Conservation (phyloP, 2,797 vertebrate species). For the Streptopelia turtur region DNA sequence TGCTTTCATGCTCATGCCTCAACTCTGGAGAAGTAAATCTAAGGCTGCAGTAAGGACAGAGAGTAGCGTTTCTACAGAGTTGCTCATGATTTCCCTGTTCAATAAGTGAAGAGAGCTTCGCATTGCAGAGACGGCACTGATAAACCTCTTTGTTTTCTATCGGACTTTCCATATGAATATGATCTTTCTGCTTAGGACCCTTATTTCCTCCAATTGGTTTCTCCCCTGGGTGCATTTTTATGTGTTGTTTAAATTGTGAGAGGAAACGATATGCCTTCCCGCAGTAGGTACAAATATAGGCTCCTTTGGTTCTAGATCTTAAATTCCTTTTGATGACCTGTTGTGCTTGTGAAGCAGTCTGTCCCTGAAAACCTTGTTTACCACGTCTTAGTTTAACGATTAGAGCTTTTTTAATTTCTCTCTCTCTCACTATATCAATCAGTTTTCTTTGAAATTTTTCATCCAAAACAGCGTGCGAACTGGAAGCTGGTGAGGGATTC, state of each 20-base stretch:
- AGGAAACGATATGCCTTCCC: conserved; percentile 94
- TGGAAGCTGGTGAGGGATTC: conserved; percentile 94
- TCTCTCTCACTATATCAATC: conserved; percentile 94
- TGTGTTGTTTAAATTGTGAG: conserved; percentile 94
- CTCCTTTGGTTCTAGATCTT: conserved; percentile 83
- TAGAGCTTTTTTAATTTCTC: conserved; percentile 96
- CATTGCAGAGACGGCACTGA: conserved; percentile 92
- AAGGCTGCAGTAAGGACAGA: conserved; percentile 96
- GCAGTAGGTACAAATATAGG: conserved; percentile 90
- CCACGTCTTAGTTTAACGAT: conserved; percentile 93
- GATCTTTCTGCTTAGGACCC: conserved; percentile 79
- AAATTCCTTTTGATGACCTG: conserved; percentile 87
- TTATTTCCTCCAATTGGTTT: conserved; percentile 79
- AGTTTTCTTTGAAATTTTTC: conserved; percentile 98
- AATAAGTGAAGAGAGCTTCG: conserved; percentile 89
- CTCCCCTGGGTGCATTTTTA: conserved; percentile 92
- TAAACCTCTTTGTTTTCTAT: conserved; percentile 83
- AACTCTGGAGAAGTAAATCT: conserved; percentile 90
- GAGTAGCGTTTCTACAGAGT: conserved; percentile 90
- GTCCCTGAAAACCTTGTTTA: conserved; percentile 85
- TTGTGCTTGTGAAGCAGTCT: conserved; percentile 82
- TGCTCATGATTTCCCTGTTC: conserved; percentile 96
- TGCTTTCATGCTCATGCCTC: conserved; percentile 91
- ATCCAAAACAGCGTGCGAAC: conserved; percentile 89
- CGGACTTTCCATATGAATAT: conserved; percentile 78